Evolutionary conservation across 2,888 invertebrate genomes (phyloP).

Genomic region (Tortricodes alternella): DNA sequence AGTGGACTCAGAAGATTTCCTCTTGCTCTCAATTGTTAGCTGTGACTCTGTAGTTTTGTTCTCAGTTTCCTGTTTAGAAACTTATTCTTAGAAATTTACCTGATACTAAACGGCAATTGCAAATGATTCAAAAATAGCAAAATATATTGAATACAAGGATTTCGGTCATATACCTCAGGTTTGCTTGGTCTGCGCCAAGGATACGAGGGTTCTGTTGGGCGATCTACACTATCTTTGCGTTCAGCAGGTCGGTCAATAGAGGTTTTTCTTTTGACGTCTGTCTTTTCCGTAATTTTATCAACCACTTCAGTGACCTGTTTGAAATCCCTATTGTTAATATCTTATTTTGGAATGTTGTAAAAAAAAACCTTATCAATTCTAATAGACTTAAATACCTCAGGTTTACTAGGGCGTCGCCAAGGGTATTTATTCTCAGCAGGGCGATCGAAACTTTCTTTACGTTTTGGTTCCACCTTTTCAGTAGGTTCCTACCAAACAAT

Average conservation of each 20-base stretch:
- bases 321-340: constrained; percentile 3
- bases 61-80: constrained; percentile 17
- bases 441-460: constrained; percentile 52
- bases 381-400: constrained; percentile 41
- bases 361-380: neutral
- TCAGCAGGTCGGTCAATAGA: constrained; percentile 33
- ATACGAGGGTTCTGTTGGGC: constrained; percentile 30
- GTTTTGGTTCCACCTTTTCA: constrained; percentile 54
- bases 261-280: constrained; percentile 43
- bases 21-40: constrained; percentile 1
- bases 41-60: constrained; percentile 6
- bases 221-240: constrained; percentile 19
- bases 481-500: constrained; percentile 53
- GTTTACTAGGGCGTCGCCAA: constrained; percentile 47
- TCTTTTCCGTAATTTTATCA: constrained; percentile 37
- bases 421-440: constrained; percentile 42
- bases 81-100: neutral
- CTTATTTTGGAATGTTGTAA: neutral
- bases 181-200: constrained; percentile 43
- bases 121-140: too few relatives aligned
- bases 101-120: too few relatives aligned
- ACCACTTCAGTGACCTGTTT: constrained; percentile 37
- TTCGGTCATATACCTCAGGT: constrained; percentile 42
- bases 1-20: constrained; percentile 11
- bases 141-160: neutral